phyloP scores from a whole-genome alignment of 2,888 invertebrate genomes.

The Sphinx pinastri region DNA sequence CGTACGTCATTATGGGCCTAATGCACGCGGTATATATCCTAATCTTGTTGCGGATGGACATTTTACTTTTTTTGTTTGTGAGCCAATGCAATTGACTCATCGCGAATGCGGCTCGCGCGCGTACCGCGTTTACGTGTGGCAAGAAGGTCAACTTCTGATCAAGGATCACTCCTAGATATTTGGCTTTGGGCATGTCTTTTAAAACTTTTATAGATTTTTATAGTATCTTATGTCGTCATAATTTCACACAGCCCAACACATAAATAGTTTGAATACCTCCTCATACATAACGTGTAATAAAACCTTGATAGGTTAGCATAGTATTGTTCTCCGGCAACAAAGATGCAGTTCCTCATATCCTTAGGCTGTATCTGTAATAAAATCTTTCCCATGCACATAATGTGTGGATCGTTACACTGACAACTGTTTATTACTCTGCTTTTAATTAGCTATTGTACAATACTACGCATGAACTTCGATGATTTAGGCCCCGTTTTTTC shows the following conservation, averaged over 20 bases:
- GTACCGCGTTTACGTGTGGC: no score
- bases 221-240: neutral
- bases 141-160: no score
- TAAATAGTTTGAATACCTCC: neutral
- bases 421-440: constrained; percentile 13
- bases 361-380: constrained; percentile 13
- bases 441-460: constrained; percentile 21
- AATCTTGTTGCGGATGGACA: no score
- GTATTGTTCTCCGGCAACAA: constrained; percentile 28
- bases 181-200: no score
- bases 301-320: constrained; percentile 25
- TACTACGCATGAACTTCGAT: constrained; percentile 7
- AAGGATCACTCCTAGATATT: no score
- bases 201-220: no score
- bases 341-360: constrained; percentile 27
- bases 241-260: neutral
- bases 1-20: no score
- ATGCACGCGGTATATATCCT: no score
- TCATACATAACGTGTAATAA: neutral
- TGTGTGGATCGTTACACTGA: neutral
- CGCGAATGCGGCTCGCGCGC: no score
- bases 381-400: constrained; percentile 29
- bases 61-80: no score
- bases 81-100: no score
- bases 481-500: neutral